Evolutionary conservation across 2,113 vertebrate genomes (phyloP).

Genomic region (Oreochromis niloticus): DNA sequence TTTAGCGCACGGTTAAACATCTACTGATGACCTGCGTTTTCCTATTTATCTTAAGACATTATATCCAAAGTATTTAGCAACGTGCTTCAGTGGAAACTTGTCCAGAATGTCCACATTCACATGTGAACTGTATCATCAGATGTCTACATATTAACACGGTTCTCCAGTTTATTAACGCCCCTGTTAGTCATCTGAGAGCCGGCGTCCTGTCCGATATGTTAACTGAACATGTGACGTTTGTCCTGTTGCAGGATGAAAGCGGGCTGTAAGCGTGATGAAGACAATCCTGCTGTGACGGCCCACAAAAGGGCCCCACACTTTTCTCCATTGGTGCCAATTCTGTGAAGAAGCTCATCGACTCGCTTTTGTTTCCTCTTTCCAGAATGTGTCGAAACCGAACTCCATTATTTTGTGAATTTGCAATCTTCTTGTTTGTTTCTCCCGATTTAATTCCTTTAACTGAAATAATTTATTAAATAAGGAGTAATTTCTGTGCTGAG

Average conservation of each 20-base stretch:
- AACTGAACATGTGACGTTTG: constrained; percentile 14
- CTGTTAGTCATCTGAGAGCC: background rate
- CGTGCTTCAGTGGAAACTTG: background rate
- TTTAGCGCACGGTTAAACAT: background rate
- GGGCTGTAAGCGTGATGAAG: constrained; percentile 48
- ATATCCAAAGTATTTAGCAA: background rate
- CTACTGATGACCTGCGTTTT: background rate
- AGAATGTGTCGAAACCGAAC: background rate
- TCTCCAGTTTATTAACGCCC: constrained; percentile 6
- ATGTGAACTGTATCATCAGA: background rate
- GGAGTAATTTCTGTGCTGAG: background rate
- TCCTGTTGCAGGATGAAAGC: constrained; percentile 55
- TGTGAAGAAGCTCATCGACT: background rate
- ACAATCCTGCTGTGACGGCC: background rate
- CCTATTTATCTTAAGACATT: background rate
- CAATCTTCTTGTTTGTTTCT: background rate
- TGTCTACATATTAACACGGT: constrained; percentile 9
- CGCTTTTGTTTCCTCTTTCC: background rate
- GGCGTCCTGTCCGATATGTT: background rate
- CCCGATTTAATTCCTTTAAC: background rate
- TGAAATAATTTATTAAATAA: background rate
- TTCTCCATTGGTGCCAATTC: background rate
- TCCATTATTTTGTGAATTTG: background rate
- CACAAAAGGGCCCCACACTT: background rate
- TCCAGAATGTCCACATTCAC: background rate